Base-by-base conservation (phyloP, 2,888 invertebrate species). In the Idaea aversata region DNA sequence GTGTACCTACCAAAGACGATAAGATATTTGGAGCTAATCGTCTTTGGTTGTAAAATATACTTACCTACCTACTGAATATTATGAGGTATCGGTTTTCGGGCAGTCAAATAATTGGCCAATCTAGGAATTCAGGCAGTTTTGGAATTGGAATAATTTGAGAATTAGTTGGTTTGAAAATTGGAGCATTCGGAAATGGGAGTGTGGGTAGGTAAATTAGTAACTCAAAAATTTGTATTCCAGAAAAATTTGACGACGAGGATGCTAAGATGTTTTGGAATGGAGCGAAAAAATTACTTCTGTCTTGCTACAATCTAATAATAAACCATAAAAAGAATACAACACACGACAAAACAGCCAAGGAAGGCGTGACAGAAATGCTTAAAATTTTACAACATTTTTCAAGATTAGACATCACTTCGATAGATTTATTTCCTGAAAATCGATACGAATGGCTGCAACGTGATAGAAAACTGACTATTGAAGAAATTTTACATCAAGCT, bases 211-310 rank as follows among this genome's bases (percentile, higher is more conserved):
- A n/a, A n/a, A n/a, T n/a, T 3, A 25, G 25, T 25, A 25, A 47
- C 13, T 6, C 5, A 47, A 47, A 7, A 47, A 5, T 13, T 47
- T 47, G 47, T 10, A 47, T 75, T 77, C 2, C 73, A 91, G 91
- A 91, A 68, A 90, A 88, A 62, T 77, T 94, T 10, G 88, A 87
- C 67, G 94, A 94, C 85, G 95, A 95, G 84, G 94, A 95, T 83
- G 85, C 93, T 3, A 96, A 95, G 90, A 87, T 96, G 58, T 97
- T 97, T 83, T 97, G 97, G 97, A 96, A 97, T 70, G 95, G 96
- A 0, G 94, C 95, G 0, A 96, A 94, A 78, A 96, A 96, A 82
- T 80, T 97, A 6, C 84, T 97, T 13, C 97, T 97, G 4, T 96
- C 96, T 0, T 96, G 97, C 80, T 95, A 96, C 77, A 95, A 95